Evolutionary conservation across 2,888 invertebrate genomes (phyloP).

Genomic region (Zhuqinia jingwanae): DNA sequence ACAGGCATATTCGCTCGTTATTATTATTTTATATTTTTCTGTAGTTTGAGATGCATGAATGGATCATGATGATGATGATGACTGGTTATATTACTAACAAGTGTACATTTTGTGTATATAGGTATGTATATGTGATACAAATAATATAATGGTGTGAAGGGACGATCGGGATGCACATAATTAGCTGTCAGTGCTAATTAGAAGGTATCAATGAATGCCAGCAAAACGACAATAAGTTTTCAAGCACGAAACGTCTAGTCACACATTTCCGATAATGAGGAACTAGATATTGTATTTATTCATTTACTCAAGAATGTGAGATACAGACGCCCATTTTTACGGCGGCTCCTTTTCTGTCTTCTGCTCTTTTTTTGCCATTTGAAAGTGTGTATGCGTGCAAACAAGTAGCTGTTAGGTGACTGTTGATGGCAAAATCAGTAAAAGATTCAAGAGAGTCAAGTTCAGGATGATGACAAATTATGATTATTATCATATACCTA

Average conservation of each 20-base stretch:
- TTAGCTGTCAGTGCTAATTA: constrained; percentile 45
- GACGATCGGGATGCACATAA: not conserved
- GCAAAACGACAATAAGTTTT: constrained; percentile 46
- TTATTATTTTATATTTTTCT: no score
- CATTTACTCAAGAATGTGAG: not conserved
- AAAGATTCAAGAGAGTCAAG: constrained; percentile 65
- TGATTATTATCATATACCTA: no score
- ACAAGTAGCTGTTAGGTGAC: not conserved
- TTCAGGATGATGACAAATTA: constrained; percentile 25
- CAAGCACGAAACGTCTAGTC: constrained; percentile 41
- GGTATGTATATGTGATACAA: constrained; percentile 34
- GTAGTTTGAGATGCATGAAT: no score
- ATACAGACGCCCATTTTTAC: no score
- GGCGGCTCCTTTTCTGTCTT: not conserved
- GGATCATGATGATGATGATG: no score
- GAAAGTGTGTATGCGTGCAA: no score
- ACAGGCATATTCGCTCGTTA: no score
- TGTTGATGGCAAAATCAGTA: constrained; percentile 26
- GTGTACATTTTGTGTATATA: no score
- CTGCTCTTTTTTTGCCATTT: not conserved
- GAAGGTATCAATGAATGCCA: constrained; percentile 1
- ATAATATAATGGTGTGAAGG: constrained; percentile 43
- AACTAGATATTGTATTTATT: not conserved
- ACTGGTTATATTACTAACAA: no score
- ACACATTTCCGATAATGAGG: constrained; percentile 30